Base-by-base conservation (phyloP, 2,888 invertebrate species). In the Horisme vitalbata region DNA sequence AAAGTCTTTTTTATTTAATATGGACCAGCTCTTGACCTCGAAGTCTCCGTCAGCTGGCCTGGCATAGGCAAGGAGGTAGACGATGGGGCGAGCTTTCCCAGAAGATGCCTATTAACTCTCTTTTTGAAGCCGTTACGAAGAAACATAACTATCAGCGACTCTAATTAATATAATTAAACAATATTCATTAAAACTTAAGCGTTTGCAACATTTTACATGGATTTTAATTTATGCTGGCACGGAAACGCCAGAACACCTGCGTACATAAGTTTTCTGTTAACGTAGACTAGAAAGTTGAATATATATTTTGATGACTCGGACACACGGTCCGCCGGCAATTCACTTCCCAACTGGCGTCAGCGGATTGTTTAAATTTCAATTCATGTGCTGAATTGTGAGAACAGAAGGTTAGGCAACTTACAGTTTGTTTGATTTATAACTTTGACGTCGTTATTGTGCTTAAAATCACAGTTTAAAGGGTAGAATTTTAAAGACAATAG, bases 301-400 rank as follows among this genome's bases (percentile, higher is more conserved):
- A 54, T 54, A 53, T 55, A 47, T 47, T 49, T 59, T 59, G 56
- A 54, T 56, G 55, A 56, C 31, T 55, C 54, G 52, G 52, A 51
- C 59, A 56, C 48, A 52, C 41, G 54, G 58, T 47, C 43, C 46
- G 45, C 39, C 30, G 36, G 51, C 53, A 30, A 50, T 48, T 51
- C 49, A 47, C 49, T 48, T 32, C 39, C 55, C 44, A 45, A 37
- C 52, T 46, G 53, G 43, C 52, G 52, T 60, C 53, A 52, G 57
- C 59, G 47, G 37, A 52, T 59, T 57, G 48, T 41, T 49, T 39
- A 48, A 50, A 55, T 55, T 53, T 52, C 43, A 45, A 52, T 56
- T 46, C 47, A 35, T 47, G 46, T 23, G 44, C 50, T 38, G 41
- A 23, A 37, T 28, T 54, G 38, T 41, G 45, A 33, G 32, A 41